Percentiles rank a stretch among this genome's conserved stretches.
Conservation (phyloP, 2,113 vertebrate species). For the Entomyzon cyanotis region DNA sequence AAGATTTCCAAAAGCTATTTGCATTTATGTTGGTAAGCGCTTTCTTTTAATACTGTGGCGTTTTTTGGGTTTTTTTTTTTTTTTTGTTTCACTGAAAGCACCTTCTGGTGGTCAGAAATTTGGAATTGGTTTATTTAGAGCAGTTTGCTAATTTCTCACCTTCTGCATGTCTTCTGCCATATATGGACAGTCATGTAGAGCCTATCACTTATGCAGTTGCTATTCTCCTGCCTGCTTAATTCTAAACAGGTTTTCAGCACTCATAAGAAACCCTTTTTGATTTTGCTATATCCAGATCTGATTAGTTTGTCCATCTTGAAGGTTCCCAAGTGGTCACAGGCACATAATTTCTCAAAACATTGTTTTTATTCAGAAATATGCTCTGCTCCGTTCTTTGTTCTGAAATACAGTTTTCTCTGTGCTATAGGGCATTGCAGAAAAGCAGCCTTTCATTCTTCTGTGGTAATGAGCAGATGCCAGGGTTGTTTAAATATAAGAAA, state of each 20-base stretch:
- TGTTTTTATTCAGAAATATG: neutral
- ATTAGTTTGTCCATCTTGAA: neutral
- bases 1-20: constrained; percentile 12
- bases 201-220: too few species aligned
- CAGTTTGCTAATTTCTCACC: neutral
- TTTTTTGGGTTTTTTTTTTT: neutral
- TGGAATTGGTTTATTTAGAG: neutral
- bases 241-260: neutral
- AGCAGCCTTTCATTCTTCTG: neutral
- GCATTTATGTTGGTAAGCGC: neutral
- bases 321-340: neutral
- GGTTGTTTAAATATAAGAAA: neutral
- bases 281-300: neutral
- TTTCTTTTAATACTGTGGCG: neutral
- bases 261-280: neutral
- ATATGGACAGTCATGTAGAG: neutral
- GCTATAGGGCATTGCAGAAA: neutral
- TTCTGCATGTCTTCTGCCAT: rapidly evolving
- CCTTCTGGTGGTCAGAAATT: neutral
- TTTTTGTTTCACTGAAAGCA: neutral
- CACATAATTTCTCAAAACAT: neutral
- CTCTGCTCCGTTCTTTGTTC: neutral
- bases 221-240: neutral
- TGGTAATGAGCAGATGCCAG: neutral
- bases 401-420: neutral